Evolutionary conservation across 2,797 vertebrate species (phyloP).

Genomic region (Synaphobranchus kaupii): DNA sequence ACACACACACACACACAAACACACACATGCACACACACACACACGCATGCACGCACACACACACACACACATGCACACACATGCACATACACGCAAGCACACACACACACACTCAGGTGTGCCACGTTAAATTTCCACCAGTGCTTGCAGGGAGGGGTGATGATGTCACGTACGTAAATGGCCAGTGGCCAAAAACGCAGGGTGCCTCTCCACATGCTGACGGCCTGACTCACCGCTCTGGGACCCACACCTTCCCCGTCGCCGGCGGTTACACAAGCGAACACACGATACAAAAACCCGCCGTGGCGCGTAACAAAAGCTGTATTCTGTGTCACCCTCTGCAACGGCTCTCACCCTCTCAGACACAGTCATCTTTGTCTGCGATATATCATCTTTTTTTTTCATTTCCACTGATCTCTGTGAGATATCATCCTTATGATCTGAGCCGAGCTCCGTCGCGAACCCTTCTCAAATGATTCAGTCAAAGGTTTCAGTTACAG

Average conservation of each 20-base stretch:
- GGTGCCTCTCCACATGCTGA: background rate
- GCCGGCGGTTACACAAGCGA: background rate
- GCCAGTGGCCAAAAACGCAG: background rate
- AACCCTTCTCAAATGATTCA: background rate
- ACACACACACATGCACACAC: background rate
- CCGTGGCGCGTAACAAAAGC: background rate
- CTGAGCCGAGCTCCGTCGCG: background rate
- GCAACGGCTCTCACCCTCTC: background rate
- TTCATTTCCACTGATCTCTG: background rate
- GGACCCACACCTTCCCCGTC: background rate
- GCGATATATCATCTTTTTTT: background rate
- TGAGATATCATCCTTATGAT: background rate
- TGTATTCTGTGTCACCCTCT: background rate
- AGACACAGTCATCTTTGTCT: constrained; percentile 8
- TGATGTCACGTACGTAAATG: background rate
- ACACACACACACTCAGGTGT: background rate
- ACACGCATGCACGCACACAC: constrained; percentile 42
- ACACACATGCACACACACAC: constrained; percentile 32
- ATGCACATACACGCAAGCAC: constrained; percentile 49
- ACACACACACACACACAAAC: constrained; percentile 35
- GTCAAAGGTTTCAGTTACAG: background rate
- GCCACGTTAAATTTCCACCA: background rate
- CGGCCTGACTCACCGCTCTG: background rate
- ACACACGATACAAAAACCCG: background rate
- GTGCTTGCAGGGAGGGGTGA: background rate